A percentile compares a stretch with the other conserved stretches of the same genome.
These are phyloP conservation scores for Mustela nigripes DNA, from an alignment of 2,113 vertebrate species.

Conservation along the genomic window DNA sequence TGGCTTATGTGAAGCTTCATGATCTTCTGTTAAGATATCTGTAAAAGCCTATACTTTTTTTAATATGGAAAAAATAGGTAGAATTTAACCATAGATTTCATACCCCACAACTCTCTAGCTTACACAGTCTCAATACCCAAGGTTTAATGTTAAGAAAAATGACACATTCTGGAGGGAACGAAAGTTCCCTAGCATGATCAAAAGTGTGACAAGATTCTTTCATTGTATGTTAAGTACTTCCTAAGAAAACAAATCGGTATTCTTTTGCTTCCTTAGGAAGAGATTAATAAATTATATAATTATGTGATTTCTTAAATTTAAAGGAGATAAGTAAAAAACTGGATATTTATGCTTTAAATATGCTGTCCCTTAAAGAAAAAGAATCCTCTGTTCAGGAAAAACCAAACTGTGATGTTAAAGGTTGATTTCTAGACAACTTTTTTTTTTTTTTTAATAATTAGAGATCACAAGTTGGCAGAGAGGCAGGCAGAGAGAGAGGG, in stretches of 20 bases:
- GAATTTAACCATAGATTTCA: not conserved
- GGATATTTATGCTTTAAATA: not conserved
- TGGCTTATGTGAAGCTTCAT: not conserved
- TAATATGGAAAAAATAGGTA: not conserved
- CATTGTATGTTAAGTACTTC: not conserved
- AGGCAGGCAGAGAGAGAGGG: no score
- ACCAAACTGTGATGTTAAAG: not conserved
- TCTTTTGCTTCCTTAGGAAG: not conserved
- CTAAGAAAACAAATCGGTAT: not conserved
- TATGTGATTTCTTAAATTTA: not conserved
- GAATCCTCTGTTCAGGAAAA: not conserved
- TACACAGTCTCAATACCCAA: not conserved
- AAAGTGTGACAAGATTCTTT: constrained; percentile 3
- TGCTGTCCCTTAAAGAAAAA: not conserved
- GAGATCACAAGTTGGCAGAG: no score
- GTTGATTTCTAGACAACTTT: not conserved
- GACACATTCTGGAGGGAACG: not conserved
- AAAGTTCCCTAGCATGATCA: not conserved
- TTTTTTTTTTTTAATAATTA: not conserved
- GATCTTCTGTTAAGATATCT: constrained; percentile 6
- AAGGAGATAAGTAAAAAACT: not conserved
- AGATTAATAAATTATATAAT: not conserved
- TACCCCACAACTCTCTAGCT: not conserved
- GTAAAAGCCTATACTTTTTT: not conserved
- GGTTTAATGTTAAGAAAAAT: not conserved